phyloP scores from a whole-genome alignment of 2,113 vertebrate species.

The Muscicapa adusta region DNA sequence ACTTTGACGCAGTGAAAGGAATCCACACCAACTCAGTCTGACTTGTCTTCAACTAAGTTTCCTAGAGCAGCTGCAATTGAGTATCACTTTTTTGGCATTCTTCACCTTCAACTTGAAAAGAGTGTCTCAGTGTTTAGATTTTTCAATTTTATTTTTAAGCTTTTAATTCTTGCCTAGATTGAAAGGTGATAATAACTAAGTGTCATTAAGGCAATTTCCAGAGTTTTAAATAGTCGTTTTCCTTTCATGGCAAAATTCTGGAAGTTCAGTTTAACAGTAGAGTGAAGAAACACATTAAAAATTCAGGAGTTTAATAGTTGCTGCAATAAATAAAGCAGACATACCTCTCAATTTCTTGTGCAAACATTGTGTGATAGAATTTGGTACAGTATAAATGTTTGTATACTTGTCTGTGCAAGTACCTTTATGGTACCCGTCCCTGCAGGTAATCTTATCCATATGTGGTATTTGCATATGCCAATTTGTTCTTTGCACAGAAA shows the following conservation, averaged over 20 bases:
- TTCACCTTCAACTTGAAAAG: neutral
- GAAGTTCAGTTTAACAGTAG: neutral
- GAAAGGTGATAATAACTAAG: neutral
- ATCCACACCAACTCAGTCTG: neutral
- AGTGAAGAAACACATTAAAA: neutral
- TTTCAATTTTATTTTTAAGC: neutral
- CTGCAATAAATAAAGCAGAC: neutral
- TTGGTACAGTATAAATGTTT: neutral
- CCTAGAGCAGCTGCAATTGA: neutral
- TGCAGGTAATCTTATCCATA: slow-evolving; percentile 17
- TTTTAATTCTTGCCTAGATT: neutral
- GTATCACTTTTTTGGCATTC: neutral
- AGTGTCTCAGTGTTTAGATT: neutral
- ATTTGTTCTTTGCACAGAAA: neutral
- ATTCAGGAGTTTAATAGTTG: neutral
- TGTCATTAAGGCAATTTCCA: neutral
- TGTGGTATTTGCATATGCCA: neutral
- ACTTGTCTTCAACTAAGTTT: neutral
- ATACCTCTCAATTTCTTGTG: neutral
- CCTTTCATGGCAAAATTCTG: neutral
- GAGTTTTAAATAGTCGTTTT: neutral
- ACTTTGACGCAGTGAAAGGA: neutral
- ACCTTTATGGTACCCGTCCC: neutral
- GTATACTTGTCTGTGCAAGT: slow-evolving; percentile 16
- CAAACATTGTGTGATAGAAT: neutral